These are phyloP conservation scores for Kryptopterus vitreolus DNA, from an alignment of 2,797 vertebrate genomes.

Conservation along the genomic window DNA sequence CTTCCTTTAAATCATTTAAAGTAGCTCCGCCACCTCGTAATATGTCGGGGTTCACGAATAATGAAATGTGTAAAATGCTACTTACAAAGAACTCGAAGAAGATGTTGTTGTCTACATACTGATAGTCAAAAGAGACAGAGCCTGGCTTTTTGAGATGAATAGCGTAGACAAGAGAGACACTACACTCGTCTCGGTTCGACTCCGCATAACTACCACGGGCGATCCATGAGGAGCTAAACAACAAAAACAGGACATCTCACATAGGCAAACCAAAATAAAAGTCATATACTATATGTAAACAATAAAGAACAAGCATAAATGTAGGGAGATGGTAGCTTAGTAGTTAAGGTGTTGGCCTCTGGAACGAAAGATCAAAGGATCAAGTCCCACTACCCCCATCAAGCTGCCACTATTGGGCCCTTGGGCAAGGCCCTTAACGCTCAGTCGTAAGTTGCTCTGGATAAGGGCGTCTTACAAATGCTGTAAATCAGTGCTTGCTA, in stretches of 20 bases:
- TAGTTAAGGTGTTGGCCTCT: no score
- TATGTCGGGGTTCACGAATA: background rate
- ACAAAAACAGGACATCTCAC: constrained; percentile 29
- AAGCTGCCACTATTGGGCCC: no score
- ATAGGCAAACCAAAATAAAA: background rate
- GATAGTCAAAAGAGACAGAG: constrained; percentile 93
- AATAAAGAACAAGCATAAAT: background rate
- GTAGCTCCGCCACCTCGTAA: background rate
- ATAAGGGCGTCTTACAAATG: no score
- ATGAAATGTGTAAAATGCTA: constrained; percentile 30
- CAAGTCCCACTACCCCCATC: no score
- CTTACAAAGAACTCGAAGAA: constrained; percentile 99
- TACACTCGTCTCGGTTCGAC: constrained; percentile 95
- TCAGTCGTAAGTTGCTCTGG: no score
- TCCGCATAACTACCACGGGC: constrained; percentile 92
- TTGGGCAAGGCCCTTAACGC: no score
- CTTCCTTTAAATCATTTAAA: background rate
- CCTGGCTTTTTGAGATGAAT: constrained; percentile 95
- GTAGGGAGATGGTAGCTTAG: no score
- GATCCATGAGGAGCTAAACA: constrained; percentile 86
- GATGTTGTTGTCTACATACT: constrained; percentile 95
- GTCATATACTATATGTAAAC: background rate
- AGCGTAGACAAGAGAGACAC: constrained; percentile 92
- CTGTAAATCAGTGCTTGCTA: no score
- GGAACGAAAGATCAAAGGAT: no score